These are phyloP conservation scores for Drosophila asahinai DNA, from an alignment of 1,140 invertebrate species.

Conservation along the genomic window DNA sequence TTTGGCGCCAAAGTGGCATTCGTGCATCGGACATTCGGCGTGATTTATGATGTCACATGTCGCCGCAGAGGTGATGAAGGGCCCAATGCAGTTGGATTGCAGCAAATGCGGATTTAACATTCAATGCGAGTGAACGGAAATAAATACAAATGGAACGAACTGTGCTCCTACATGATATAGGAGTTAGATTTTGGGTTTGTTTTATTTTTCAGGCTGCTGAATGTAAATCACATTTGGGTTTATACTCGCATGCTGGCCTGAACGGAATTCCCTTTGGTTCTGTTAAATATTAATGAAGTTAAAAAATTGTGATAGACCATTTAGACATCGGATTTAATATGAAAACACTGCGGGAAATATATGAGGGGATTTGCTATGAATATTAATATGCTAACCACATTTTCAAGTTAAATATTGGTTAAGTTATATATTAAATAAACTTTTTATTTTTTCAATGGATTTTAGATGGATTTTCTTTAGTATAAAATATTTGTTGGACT, in stretches of 20 bases:
- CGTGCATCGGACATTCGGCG: conserved; percentile 42
- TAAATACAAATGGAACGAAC: conserved; percentile 1
- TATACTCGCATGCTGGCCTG: neutral
- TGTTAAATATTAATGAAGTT: conserved; percentile 9
- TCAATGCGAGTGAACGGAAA: conserved; percentile 13
- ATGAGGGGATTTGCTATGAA: neutral
- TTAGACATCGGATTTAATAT: neutral
- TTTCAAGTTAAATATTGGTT: neutral
- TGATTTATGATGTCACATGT: conserved; percentile 63
- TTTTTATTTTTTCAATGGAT: too few species aligned
- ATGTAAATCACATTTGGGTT: conserved; percentile 11
- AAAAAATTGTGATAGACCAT: neutral
- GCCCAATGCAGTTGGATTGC: conserved; percentile 42
- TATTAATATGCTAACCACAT: too few species aligned
- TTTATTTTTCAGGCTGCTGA: conserved; percentile 1
- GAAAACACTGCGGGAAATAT: neutral
- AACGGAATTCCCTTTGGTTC: neutral
- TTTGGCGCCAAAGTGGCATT: conserved; percentile 72
- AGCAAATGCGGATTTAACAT: conserved; percentile 19
- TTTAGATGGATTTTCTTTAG: too few species aligned
- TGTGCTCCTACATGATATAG: conserved; percentile 3
- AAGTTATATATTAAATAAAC: neutral
- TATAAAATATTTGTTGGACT: too few species aligned
- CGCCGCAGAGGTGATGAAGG: conserved; percentile 59
- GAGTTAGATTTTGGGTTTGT: conserved; percentile 14